Evolutionary conservation across 2,797 vertebrate species (phyloP).

Genomic region (Channallabes apus): DNA sequence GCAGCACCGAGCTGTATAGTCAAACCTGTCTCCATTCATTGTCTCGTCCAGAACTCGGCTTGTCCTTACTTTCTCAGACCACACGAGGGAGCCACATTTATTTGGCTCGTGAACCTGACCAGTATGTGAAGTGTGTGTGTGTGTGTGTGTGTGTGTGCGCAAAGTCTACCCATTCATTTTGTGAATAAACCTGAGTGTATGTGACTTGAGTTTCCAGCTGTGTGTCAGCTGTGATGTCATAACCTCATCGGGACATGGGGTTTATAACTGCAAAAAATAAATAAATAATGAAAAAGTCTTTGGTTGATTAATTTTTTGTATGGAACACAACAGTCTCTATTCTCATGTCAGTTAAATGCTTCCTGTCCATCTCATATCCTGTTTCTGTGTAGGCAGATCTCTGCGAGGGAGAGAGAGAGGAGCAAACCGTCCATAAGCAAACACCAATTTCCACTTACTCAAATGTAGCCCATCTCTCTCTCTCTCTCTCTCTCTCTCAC

Average conservation of each 20-base stretch:
- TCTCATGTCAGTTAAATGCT: too few relatives aligned
- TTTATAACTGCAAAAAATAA: background rate
- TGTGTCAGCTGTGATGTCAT: conserved; percentile 10
- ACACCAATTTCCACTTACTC: too few relatives aligned
- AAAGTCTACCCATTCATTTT: background rate
- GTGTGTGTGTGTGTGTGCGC: conserved; percentile 24
- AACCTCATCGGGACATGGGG: background rate
- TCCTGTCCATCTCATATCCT: too few relatives aligned
- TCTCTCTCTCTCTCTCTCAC: too few relatives aligned
- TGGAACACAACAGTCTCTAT: too few relatives aligned
- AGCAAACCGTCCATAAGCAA: too few relatives aligned
- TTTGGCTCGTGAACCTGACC: background rate
- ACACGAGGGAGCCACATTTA: conserved; percentile 22
- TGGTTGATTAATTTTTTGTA: background rate
- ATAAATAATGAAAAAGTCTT: background rate
- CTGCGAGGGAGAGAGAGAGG: too few relatives aligned
- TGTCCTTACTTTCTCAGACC: conserved; percentile 5
- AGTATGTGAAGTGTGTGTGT: background rate
- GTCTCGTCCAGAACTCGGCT: background rate
- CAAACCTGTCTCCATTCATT: background rate
- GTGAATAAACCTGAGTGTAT: background rate
- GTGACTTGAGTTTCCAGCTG: background rate
- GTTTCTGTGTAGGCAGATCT: too few relatives aligned
- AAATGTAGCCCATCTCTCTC: too few relatives aligned
- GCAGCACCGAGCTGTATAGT: background rate